A percentile compares a stretch with the other conserved stretches of the same genome.
These are phyloP conservation scores for Poecile montanus DNA, from an alignment of 2,797 vertebrate genomes.

Conservation along the genomic window DNA sequence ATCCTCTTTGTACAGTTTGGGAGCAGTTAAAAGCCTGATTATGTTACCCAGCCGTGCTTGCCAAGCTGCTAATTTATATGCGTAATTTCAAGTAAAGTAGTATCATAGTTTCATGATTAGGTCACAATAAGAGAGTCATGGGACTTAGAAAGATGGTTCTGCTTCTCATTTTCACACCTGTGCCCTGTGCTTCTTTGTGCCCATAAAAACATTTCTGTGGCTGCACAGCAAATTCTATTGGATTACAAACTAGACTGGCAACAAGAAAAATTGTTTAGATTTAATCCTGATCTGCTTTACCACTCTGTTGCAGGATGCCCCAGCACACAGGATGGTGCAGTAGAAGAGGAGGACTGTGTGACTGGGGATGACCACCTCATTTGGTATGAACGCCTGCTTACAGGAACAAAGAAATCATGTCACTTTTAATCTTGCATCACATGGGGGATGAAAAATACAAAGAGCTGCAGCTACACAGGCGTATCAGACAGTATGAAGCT, in stretches of 20 bases:
- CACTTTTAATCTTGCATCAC: background rate
- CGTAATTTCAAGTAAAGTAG: background rate
- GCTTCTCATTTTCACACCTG: background rate
- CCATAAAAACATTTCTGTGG: background rate
- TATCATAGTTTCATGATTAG: background rate
- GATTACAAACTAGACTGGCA: background rate
- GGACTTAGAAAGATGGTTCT: background rate
- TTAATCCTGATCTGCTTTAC: background rate
- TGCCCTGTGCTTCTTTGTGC: background rate
- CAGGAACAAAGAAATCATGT: background rate
- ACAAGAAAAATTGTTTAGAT: background rate
- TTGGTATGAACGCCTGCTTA: background rate
- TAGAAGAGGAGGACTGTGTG: background rate
- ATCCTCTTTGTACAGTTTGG: background rate
- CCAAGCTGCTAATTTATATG: slow-evolving; percentile 3
- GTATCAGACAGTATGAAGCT: background rate
- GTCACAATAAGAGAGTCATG: background rate
- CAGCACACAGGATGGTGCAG: background rate
- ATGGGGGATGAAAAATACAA: background rate
- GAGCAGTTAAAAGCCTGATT: background rate
- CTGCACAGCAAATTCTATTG: background rate
- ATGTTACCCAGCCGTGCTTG: background rate
- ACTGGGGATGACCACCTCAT: background rate
- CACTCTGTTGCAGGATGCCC: fast-evolving
- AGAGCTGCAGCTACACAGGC: background rate